phyloP scores from a whole-genome alignment of 92 coral and sea anemone genomes.

The Bergia sp. region DNA sequence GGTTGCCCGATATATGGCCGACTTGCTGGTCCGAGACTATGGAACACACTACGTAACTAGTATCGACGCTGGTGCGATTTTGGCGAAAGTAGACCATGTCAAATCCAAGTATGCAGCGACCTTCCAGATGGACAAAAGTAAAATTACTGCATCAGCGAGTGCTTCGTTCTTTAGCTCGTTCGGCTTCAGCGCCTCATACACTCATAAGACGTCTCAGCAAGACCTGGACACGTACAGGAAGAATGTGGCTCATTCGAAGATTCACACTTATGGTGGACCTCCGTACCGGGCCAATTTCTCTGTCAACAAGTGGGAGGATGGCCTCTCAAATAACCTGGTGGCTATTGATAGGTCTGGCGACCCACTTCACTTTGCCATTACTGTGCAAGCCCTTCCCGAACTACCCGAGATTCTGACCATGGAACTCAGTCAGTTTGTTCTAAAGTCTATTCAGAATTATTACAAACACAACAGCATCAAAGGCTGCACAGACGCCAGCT shows the following conservation, averaged over 20 bases:
- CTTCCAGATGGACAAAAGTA: constrained; percentile 58
- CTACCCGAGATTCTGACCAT: constrained; percentile 67
- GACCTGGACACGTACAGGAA: constrained; percentile 67
- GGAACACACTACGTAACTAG: constrained; percentile 93
- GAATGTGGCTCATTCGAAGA: constrained; percentile 66
- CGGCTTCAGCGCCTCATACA: constrained; percentile 61
- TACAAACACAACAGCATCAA: constrained; percentile 84
- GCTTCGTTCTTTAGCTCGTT: constrained; percentile 83
- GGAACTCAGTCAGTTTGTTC: constrained; percentile 64
- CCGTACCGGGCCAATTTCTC: constrained; percentile 78
- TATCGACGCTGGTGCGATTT: constrained; percentile 85
- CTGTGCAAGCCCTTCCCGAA: constrained; percentile 78
- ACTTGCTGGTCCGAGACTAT: constrained; percentile 85
- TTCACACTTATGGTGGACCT: constrained; percentile 85
- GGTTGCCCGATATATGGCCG: constrained; percentile 79
- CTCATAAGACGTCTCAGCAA: constrained; percentile 55
- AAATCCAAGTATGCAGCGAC: constrained; percentile 55
- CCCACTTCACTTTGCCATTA: constrained; percentile 78
- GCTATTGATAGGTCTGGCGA: constrained; percentile 86
- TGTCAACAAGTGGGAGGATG: constrained; percentile 83
- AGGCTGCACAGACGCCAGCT: constrained; percentile 83
- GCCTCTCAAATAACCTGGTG: constrained; percentile 68
- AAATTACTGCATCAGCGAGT: constrained; percentile 85
- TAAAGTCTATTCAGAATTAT: constrained; percentile 67
- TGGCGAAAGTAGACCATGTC: constrained; percentile 84